These are phyloP conservation scores for Pterophyllum scalare DNA, from an alignment of 2,113 vertebrate genomes.

Conservation along the genomic window DNA sequence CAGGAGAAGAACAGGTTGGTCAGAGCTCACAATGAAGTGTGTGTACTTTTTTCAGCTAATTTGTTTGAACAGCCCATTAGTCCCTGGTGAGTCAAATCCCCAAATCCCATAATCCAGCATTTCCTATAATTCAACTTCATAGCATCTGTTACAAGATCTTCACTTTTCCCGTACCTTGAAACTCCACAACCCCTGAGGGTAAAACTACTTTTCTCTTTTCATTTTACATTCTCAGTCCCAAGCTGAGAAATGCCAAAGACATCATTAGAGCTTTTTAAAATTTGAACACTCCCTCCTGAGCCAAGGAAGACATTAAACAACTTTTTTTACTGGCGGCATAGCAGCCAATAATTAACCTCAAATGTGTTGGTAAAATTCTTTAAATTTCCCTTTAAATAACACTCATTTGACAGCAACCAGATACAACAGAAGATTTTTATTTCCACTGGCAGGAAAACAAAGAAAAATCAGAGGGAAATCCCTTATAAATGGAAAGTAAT, in stretches of 20 bases:
- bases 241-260: slow-evolving; percentile 1
- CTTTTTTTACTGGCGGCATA: background rate
- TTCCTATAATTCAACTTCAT: background rate
- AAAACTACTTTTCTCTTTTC: slow-evolving; percentile 3
- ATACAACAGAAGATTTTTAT: background rate
- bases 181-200: background rate
- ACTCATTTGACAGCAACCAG: background rate
- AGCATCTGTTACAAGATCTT: slow-evolving; percentile 9
- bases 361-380: background rate
- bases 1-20: background rate
- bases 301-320: background rate
- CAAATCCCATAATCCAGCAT: background rate
- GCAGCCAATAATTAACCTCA: background rate
- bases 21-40: background rate
- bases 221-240: slow-evolving; percentile 5
- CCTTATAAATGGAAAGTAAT: background rate
- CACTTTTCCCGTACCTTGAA: slow-evolving; percentile 9
- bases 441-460: background rate
- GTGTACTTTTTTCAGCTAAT: background rate
- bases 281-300: background rate
- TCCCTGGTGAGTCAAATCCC: background rate
- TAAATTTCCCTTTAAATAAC: background rate
- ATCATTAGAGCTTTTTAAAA: slow-evolving; percentile 12
- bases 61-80: background rate
- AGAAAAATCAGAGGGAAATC: background rate